A percentile compares a stretch with the other conserved stretches of the same genome.
Conservation (phyloP, 2,797 vertebrate genomes). For the Poeciliopsis paucimaculata region DNA sequence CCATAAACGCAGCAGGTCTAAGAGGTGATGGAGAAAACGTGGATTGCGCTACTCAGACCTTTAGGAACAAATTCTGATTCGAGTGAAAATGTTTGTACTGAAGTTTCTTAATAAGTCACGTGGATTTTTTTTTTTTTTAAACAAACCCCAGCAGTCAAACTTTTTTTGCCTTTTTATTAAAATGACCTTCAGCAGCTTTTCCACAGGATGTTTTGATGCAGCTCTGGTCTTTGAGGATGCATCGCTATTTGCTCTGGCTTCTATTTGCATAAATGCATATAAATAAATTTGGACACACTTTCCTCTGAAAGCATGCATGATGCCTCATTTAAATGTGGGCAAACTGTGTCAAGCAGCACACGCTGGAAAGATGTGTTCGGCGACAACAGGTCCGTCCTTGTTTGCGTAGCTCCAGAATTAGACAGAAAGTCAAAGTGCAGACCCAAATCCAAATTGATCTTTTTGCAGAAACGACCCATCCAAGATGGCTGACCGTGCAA, state of each 20-base stretch:
- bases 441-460: background rate
- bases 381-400: background rate
- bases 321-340: background rate
- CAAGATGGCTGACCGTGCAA: background rate
- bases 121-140: background rate
- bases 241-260: background rate
- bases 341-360: background rate
- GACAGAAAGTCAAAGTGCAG: background rate
- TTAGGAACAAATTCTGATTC: background rate
- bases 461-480: background rate
- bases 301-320: background rate
- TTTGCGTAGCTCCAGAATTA: background rate
- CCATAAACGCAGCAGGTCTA: background rate
- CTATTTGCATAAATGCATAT: background rate
- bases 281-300: background rate
- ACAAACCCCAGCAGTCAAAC: background rate
- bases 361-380: background rate
- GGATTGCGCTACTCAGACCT: background rate
- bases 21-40: background rate
- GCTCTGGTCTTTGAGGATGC: background rate
- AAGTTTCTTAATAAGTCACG: background rate
- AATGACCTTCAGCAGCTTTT: background rate
- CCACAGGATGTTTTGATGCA: background rate
- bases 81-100: background rate
- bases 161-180: background rate